Base-by-base conservation (phyloP, 2,113 vertebrate species). In the Nipponia nippon region DNA sequence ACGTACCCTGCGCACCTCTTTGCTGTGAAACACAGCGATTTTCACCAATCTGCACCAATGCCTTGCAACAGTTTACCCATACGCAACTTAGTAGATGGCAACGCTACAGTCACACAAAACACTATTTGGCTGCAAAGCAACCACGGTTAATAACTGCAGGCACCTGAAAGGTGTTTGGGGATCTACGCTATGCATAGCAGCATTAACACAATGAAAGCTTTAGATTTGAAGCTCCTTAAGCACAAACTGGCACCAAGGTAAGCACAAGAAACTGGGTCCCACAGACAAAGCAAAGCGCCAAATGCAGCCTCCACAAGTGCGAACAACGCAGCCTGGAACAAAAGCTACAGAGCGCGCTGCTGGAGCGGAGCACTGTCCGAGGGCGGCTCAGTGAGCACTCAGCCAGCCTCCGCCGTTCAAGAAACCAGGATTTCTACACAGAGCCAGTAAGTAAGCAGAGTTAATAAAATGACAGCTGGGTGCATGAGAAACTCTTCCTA, bases 111-210 rank as follows among this genome's bases (percentile, higher is more conserved):
- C 34, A 8, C 26, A 47, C 44, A 65, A 62, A 61, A n/a, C 10
- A 29, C 17, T 10, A 1, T 7, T 13, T 20, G 20, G 26, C 75
- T 52, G 47, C 61, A 79, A 70, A 85, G 56, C 0, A 0, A 8
- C 42, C 52, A 3, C 1, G 6, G 12, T 44, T 29, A 66, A 5
- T 25, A 73, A 89, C n/a, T 29, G 56, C 55, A 32, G 29, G 23
- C 38, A 32, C 10, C 10, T 6, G 16, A 46, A 67, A 2, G 0
- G 34, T 9, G 44, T 38, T 70, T 21, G 10, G 67, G 13, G n/a
- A 77, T 30, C 72, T 34, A 1, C 0, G 13, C 22, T 47, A 7
- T 4, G 8, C 53, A 83, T 89, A 80, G 34, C 7, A 2, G 16
- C 36, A 46, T 13, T 40, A 38, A 29, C 59, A 62, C 71, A 42